Base-by-base conservation (phyloP, 2,888 invertebrate species). In the Aporophyla lueneburgensis region DNA sequence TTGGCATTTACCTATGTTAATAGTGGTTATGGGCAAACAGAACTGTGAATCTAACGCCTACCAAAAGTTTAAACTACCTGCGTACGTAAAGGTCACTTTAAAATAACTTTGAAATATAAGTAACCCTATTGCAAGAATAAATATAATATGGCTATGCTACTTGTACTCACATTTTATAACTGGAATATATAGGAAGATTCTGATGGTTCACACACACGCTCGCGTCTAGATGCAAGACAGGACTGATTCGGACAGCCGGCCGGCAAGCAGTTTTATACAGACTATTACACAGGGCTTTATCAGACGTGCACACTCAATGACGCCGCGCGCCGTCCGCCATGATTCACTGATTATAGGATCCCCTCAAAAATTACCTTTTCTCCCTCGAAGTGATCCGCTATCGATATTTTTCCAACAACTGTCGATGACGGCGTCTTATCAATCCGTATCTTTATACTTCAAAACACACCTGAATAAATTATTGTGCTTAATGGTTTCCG, bases 201-300 rank as follows among this genome's bases (percentile, higher is more conserved):
- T 12, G n/a, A 67, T 19, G 16, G 4, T 63, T 46, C 68, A 78
- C 81, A 82, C 83, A 80, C 77, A 27, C 80, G 72, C 10, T 76
- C n/a, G 53, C 46, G 73, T 75, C 70, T 43, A 70, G 19, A 19
- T 67, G n/a, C 69, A 65, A 62, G 24, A 40, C 53, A 46, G 69
- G 27, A 86, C 85, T 88, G 81, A 72, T 80, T 66, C 75, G 54
- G 51, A 5, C n/a, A 19, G 56, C 67, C 72, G 77, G 75, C 76
- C 68, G 68, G 67, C 53, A 61, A 80, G 67, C 77, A 58, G 70
- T 83, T 88, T 76, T 88, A 88, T 88, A 88, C 73, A 56, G 74
- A 78, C 49, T 83, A 68, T 65, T 77, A 70, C 46, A 63, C 54
- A 75, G 43, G 33, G 74, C 65, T 81, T 76, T 83, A 82, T 87